Conservation (phyloP, 2,113 vertebrate genomes). For the Centrocercus urophasianus region DNA sequence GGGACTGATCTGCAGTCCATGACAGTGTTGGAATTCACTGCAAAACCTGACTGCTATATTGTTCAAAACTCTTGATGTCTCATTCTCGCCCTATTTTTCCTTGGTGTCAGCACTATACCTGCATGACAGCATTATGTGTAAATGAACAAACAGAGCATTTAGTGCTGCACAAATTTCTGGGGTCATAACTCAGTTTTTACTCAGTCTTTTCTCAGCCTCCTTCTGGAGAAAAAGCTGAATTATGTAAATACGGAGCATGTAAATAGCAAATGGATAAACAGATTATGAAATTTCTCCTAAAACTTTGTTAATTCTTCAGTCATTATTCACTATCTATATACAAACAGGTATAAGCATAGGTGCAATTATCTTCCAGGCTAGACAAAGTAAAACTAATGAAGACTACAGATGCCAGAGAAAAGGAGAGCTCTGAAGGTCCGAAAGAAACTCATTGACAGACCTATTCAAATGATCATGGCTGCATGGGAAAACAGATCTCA, state of each 20-base stretch:
- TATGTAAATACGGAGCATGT: background rate
- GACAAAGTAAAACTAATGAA: conserved; percentile 19
- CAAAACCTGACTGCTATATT: background rate
- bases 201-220: background rate
- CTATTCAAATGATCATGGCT: conserved; percentile 6
- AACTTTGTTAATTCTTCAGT: conserved; percentile 4
- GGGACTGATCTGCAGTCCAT: background rate
- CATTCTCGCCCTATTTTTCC: background rate
- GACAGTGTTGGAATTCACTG: background rate
- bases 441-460: background rate
- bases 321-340: background rate
- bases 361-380: background rate
- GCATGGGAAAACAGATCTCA: background rate
- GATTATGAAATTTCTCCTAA: background rate
- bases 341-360: background rate
- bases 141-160: background rate
- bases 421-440: conserved; percentile 9
- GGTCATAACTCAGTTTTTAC: background rate
- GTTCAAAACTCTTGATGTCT: background rate
- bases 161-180: background rate
- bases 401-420: conserved; percentile 15
- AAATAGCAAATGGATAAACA: background rate
- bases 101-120: background rate
- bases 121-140: background rate
- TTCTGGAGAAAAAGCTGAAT: background rate